phyloP scores from a whole-genome alignment of 2,113 vertebrate genomes.

The Upupa epops region DNA sequence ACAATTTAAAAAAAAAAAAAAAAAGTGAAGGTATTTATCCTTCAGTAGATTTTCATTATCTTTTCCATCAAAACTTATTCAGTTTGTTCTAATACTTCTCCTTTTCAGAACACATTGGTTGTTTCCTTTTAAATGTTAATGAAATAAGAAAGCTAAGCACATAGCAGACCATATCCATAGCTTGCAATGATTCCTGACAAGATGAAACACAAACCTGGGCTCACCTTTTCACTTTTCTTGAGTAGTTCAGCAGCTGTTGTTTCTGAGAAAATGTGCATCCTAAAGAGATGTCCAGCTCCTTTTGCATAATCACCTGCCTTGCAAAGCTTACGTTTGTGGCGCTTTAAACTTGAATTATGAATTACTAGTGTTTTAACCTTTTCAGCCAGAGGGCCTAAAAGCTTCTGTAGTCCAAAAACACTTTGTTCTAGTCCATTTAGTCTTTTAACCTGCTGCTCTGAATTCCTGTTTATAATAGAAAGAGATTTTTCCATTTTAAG shows the following conservation, averaged over 20 bases:
- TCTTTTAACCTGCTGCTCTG: slow-evolving; percentile 78
- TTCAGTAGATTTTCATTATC: not conserved
- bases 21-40: not conserved
- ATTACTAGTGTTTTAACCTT: slow-evolving; percentile 78
- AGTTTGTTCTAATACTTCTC: not conserved
- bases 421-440: slow-evolving; percentile 82
- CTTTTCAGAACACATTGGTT: not conserved
- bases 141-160: not conserved
- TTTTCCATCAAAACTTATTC: not conserved
- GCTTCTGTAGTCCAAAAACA: slow-evolving; percentile 81
- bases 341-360: slow-evolving; percentile 75
- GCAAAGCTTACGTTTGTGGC: slow-evolving; percentile 60
- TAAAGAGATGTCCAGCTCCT: slow-evolving; percentile 68
- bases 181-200: not conserved
- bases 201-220: slow-evolving; percentile 48
- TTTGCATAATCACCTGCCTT: slow-evolving; percentile 30
- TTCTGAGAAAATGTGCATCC: slow-evolving; percentile 66
- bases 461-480: slow-evolving; percentile 67
- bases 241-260: slow-evolving; percentile 9
- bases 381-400: slow-evolving; percentile 79
- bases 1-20: not conserved
- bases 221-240: slow-evolving; percentile 80
- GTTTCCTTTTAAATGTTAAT: not conserved
- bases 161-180: not conserved
- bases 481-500: slow-evolving; percentile 73